A percentile compares a stretch with the other conserved stretches of the same genome.
Evolutionary conservation across 2,888 invertebrate genomes (phyloP).

Genomic region (Melanostoma mellinum): DNA sequence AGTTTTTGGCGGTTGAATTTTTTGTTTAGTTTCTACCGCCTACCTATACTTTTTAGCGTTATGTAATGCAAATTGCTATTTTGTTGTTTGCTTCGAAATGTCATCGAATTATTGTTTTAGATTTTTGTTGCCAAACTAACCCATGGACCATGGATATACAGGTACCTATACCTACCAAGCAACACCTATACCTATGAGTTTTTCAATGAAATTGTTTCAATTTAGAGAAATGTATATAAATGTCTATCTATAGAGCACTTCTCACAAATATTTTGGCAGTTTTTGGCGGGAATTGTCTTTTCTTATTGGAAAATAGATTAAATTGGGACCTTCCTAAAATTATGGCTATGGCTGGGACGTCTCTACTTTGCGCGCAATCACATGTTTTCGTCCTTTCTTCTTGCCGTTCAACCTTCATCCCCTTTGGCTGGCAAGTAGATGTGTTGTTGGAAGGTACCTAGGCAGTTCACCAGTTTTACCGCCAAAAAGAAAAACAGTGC

Average conservation of each 20-base stretch:
- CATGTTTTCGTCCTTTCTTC: constrained; percentile 3
- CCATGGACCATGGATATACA: no score
- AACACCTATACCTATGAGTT: background rate
- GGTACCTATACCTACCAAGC: no score
- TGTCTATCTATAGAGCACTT: background rate
- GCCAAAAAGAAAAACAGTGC: background rate
- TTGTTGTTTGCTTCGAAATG: constrained; percentile 25
- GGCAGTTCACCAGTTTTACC: background rate
- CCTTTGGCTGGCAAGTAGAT: constrained; percentile 7
- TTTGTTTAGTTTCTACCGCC: constrained; percentile 33
- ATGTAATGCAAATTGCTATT: constrained; percentile 20
- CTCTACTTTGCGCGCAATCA: constrained; percentile 18
- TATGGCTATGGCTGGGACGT: background rate
- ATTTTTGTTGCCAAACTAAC: constrained; percentile 3
- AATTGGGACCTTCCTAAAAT: background rate
- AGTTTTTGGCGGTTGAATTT: constrained; percentile 55
- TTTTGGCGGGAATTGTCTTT: constrained; percentile 24
- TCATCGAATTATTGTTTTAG: constrained; percentile 7
- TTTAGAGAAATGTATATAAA: background rate
- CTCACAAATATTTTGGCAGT: background rate
- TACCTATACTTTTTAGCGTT: constrained; percentile 21
- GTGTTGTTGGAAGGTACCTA: background rate
- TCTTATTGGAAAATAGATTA: constrained; percentile 15
- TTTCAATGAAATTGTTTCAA: constrained; percentile 31
- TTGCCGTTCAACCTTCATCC: background rate